Conservation (phyloP, 2,888 invertebrate species). For the Caenorhabditis afra region DNA sequence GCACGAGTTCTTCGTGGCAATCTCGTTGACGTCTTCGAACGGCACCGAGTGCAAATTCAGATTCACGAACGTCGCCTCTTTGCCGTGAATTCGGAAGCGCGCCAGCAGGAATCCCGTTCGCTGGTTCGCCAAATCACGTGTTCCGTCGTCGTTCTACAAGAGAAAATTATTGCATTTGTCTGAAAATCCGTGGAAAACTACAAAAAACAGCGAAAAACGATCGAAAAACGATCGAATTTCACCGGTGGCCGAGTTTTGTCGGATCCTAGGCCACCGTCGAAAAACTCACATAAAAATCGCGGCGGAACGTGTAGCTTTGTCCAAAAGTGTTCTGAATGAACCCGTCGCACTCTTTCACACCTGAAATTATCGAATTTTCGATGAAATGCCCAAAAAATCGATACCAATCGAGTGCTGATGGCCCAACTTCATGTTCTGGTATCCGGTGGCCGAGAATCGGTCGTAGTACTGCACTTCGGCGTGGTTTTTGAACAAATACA, state of each 20-base stretch:
- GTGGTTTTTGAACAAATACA: conserved; percentile 68
- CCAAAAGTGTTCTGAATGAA: conserved; percentile 71
- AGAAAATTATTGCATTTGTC: not conserved
- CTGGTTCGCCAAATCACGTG: conserved; percentile 66
- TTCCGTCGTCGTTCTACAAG: conserved; percentile 70
- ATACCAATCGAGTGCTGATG: conserved; percentile 60
- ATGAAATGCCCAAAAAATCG: not conserved
- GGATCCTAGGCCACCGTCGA: not conserved
- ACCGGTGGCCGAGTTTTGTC: not conserved
- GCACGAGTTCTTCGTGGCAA: conserved; percentile 45
- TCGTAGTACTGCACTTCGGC: conserved; percentile 67
- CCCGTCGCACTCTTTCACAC: conserved; percentile 66
- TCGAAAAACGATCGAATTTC: too few relatives aligned
- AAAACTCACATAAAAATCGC: conserved; percentile 68
- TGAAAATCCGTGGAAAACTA: not conserved
- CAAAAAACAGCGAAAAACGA: not conserved
- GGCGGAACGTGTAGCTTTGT: conserved; percentile 60
- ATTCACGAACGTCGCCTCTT: conserved; percentile 71
- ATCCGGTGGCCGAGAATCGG: conserved; percentile 69
- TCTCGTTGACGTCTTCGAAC: conserved; percentile 71
- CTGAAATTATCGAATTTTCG: conserved; percentile 26
- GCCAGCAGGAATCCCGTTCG: conserved; percentile 70
- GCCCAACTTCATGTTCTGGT: conserved; percentile 48
- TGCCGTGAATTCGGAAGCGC: conserved; percentile 70
- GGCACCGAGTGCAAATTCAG: conserved; percentile 71